These are phyloP conservation scores for Chiloscyllium plagiosum DNA, from an alignment of 2,113 vertebrate species.

Conservation along the genomic window DNA sequence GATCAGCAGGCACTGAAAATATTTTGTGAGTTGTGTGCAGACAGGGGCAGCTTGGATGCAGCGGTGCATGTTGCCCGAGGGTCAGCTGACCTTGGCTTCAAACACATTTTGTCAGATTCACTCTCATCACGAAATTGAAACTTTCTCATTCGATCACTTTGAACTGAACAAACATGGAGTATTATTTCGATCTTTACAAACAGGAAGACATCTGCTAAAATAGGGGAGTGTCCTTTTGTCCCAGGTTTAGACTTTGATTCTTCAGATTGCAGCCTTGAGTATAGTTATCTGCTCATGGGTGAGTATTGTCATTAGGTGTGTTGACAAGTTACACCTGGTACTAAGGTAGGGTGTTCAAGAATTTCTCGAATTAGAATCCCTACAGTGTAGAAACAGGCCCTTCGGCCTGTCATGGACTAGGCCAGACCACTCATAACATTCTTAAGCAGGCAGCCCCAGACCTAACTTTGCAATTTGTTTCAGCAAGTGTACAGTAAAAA, in stretches of 20 bases:
- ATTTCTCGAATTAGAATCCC: no score
- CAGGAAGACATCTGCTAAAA: background rate
- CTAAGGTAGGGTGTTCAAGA: background rate
- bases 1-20: conserved; percentile 28
- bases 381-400: no score
- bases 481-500: no score
- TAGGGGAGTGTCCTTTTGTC: background rate
- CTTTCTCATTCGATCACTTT: background rate
- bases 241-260: background rate
- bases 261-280: background rate
- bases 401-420: no score
- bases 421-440: no score
- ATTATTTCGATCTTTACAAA: background rate
- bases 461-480: no score
- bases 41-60: background rate
- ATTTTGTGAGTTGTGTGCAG: background rate
- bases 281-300: background rate
- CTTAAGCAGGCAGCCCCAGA: no score
- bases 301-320: background rate
- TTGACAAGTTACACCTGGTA: background rate
- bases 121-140: background rate
- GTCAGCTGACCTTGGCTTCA: conserved; percentile 8
- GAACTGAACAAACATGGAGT: background rate
- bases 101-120: background rate
- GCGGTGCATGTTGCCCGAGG: background rate